phyloP scores from a whole-genome alignment of 2,113 vertebrate species.

The Saccopteryx leptura region DNA sequence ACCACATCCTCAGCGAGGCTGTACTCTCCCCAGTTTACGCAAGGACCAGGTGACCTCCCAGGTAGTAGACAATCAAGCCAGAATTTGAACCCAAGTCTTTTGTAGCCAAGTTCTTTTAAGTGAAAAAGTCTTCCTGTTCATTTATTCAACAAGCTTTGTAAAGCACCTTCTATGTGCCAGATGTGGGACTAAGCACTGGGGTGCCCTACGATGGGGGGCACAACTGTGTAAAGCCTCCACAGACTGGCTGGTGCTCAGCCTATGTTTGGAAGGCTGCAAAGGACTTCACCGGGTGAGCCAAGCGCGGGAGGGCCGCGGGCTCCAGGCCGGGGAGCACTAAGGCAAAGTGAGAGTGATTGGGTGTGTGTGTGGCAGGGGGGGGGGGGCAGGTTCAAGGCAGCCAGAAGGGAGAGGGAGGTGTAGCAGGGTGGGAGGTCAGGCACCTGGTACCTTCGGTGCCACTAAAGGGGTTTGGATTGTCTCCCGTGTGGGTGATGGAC shows the following conservation, averaged over 20 bases:
- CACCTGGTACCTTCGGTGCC: not conserved
- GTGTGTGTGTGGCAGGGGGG: no score
- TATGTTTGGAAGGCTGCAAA: not conserved
- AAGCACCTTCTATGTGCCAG: not conserved
- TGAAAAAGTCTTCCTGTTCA: not conserved
- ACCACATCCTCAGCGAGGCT: not conserved
- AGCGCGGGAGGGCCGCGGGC: accelerated
- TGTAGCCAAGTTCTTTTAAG: not conserved
- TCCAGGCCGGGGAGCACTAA: not conserved
- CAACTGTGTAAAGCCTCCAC: not conserved
- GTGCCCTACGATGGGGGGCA: no score
- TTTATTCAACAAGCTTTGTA: not conserved
- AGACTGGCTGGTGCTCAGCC: not conserved
- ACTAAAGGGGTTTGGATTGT: not conserved
- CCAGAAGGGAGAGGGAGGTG: not conserved
- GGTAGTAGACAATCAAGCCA: not conserved
- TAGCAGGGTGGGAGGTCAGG: not conserved
- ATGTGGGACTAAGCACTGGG: no score
- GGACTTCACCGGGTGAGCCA: not conserved
- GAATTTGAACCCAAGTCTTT: not conserved
- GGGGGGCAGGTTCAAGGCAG: not conserved
- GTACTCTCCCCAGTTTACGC: not conserved
- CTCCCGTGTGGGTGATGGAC: not conserved
- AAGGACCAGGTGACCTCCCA: not conserved
- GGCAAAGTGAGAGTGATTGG: not conserved